phyloP scores from a whole-genome alignment of 2,888 invertebrate genomes.

The Leptothorax acervorum region DNA sequence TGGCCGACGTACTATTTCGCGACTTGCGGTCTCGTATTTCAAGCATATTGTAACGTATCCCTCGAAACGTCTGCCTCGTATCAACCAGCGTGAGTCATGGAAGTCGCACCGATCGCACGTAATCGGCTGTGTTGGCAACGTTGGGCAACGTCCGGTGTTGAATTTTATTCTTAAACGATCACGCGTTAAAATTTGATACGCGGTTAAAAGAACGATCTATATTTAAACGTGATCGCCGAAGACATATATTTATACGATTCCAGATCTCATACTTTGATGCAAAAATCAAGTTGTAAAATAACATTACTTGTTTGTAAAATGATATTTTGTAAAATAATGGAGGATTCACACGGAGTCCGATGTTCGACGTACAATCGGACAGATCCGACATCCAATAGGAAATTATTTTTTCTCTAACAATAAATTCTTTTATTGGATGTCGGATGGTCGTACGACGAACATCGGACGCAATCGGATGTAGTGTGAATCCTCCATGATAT shows the following conservation, averaged over 20 bases:
- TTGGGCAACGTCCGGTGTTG: neutral
- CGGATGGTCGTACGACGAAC: too few relatives aligned
- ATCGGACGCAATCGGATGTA: too few relatives aligned
- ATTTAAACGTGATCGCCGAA: neutral
- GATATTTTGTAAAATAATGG: neutral
- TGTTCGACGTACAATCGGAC: too few relatives aligned
- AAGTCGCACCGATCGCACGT: neutral
- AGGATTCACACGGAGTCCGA: too few relatives aligned
- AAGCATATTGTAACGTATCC: neutral
- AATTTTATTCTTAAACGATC: neutral
- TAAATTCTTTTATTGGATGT: too few relatives aligned
- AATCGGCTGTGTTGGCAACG: neutral
- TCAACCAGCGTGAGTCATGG: neutral
- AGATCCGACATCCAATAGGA: too few relatives aligned
- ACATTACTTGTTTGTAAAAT: neutral
- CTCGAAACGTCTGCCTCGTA: neutral
- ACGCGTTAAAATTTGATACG: neutral
- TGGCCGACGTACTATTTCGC: conserved; percentile 17
- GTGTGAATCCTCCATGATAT: too few relatives aligned
- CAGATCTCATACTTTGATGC: neutral
- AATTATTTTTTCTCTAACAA: too few relatives aligned
- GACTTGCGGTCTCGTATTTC: conserved; percentile 14
- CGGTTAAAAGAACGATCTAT: neutral
- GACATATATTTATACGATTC: neutral
- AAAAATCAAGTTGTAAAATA: neutral